A percentile compares a stretch with the other conserved stretches of the same genome.
phyloP scores from a whole-genome alignment of 92 coral and sea anemone genomes.

The Bergia sp. region DNA sequence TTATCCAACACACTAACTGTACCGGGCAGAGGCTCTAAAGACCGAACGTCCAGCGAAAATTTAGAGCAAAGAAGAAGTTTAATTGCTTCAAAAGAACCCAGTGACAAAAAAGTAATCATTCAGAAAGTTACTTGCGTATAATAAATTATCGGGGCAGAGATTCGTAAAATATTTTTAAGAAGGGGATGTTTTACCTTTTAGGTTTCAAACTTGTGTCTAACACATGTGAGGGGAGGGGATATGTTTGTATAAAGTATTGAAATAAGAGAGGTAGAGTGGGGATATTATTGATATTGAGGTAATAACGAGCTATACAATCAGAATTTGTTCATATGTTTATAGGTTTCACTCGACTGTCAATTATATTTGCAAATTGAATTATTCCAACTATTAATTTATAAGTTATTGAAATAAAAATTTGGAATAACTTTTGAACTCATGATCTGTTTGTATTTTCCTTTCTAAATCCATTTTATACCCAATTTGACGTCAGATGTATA shows the following conservation, averaged over 20 bases:
- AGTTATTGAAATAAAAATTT: too few species aligned
- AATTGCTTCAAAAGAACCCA: constrained; percentile 12
- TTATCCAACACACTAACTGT: neutral
- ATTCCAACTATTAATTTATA: neutral
- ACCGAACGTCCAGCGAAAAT: constrained; percentile 21
- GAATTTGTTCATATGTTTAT: neutral
- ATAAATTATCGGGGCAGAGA: too few species aligned
- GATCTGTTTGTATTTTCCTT: neutral
- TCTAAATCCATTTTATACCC: too few species aligned
- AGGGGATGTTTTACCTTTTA: neutral
- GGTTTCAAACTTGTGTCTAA: neutral
- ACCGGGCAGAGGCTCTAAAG: neutral
- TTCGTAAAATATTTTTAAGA: too few species aligned
- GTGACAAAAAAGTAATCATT: neutral
- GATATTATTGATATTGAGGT: neutral
- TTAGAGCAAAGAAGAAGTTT: constrained; percentile 29
- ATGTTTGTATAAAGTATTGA: neutral
- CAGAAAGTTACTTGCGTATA: constrained; percentile 24
- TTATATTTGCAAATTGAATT: neutral
- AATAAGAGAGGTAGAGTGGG: neutral
- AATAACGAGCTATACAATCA: neutral
- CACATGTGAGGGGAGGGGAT: neutral
- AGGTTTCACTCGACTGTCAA: neutral
- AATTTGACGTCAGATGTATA: too few species aligned
- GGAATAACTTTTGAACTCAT: neutral